phyloP scores from a whole-genome alignment of 2,888 invertebrate genomes.

The Parasteatoda lunata region DNA sequence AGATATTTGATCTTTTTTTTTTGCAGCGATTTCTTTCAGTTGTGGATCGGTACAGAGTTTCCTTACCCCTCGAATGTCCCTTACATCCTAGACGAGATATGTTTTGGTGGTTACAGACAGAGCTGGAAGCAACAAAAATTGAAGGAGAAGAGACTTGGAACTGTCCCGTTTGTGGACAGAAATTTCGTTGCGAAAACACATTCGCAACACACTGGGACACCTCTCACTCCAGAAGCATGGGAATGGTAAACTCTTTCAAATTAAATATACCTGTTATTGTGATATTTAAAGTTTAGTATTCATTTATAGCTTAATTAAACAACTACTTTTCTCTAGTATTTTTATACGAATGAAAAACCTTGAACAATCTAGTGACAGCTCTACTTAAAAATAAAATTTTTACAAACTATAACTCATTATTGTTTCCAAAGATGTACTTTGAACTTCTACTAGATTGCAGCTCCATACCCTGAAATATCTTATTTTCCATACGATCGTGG shows the following conservation, averaged over 20 bases:
- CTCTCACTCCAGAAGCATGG: constrained; percentile 79
- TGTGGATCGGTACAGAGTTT: constrained; percentile 89
- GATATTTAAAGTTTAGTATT: too few species aligned
- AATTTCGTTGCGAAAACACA: constrained; percentile 85
- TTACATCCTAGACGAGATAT: constrained; percentile 91
- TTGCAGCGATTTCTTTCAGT: constrained; percentile 90
- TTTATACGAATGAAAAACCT: too few species aligned
- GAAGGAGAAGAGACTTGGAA: constrained; percentile 79
- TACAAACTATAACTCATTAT: too few species aligned
- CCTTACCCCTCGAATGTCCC: constrained; percentile 90
- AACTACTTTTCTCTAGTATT: too few species aligned
- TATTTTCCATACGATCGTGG: too few species aligned
- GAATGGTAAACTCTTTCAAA: constrained; percentile 23
- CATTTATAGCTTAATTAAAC: too few species aligned
- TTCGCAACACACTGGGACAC: constrained; percentile 84
- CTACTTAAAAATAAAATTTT: too few species aligned
- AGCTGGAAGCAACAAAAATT: constrained; percentile 73
- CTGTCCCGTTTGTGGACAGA: constrained; percentile 90
- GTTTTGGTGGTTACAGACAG: constrained; percentile 76
- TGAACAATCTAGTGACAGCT: too few species aligned
- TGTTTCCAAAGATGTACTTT: too few species aligned
- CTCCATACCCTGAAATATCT: too few species aligned
- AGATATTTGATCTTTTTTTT: background rate
- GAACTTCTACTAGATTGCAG: too few species aligned
- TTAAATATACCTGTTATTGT: too few species aligned